Conservation (phyloP, 2,888 invertebrate genomes). For the Mechanitis mazaeus region DNA sequence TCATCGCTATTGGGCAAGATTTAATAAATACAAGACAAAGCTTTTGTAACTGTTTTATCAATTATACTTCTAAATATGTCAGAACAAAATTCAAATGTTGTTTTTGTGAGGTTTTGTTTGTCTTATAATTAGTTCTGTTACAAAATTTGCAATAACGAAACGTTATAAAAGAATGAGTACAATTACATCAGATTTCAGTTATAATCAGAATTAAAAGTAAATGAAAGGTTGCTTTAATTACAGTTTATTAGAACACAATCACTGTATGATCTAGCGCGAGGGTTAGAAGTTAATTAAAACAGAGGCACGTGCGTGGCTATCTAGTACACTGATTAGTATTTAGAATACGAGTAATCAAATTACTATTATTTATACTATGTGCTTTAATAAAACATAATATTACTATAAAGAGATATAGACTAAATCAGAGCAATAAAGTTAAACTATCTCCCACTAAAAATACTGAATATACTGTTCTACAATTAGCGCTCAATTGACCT, state of each 20-base stretch:
- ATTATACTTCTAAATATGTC: background rate
- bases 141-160: slow-evolving; percentile 16
- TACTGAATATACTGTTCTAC: slow-evolving; percentile 32
- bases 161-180: slow-evolving; percentile 9
- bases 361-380: background rate
- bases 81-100: background rate
- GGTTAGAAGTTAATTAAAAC: slow-evolving; percentile 26
- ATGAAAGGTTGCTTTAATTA: slow-evolving; percentile 9
- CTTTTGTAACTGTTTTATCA: background rate
- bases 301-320: slow-evolving; percentile 21
- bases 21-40: background rate
- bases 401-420: no score
- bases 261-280: slow-evolving; percentile 11
- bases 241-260: slow-evolving; percentile 15
- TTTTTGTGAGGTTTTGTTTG: no score
- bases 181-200: background rate
- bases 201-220: background rate
- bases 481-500: slow-evolving; percentile 71
- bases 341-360: background rate
- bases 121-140: background rate
- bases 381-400: no score
- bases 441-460: no score
- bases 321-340: slow-evolving; percentile 18
- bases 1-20: background rate
- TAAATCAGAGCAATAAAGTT: no score